Conservation (phyloP, 2,888 invertebrate genomes). For the Drosophila suboccidentalis region DNA sequence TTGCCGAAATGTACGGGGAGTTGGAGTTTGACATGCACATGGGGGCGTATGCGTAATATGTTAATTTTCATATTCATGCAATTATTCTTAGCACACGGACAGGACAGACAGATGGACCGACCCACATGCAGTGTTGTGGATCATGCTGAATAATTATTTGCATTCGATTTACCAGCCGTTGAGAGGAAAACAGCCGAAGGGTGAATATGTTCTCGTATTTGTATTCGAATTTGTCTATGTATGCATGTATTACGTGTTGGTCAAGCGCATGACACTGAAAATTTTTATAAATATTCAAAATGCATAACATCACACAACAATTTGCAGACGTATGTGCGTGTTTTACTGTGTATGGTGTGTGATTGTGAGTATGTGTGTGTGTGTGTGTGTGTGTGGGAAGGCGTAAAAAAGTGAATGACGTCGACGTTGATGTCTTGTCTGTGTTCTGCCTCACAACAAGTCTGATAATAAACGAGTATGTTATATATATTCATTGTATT, state of each 20-base stretch:
- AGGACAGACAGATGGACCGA: not conserved
- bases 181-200: slow-evolving; percentile 4
- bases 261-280: slow-evolving; percentile 19
- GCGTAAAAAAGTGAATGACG: slow-evolving; percentile 37
- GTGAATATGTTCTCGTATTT: not conserved
- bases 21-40: not conserved
- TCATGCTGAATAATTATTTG: slow-evolving; percentile 71
- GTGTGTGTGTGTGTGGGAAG: slow-evolving; percentile 5
- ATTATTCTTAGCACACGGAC: slow-evolving; percentile 27
- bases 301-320: slow-evolving; percentile 36
- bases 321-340: slow-evolving; percentile 17
- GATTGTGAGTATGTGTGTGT: not conserved
- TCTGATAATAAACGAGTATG: slow-evolving; percentile 26
- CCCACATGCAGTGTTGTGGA: slow-evolving; percentile 1
- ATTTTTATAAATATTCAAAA: slow-evolving; percentile 72
- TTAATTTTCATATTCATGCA: slow-evolving; percentile 59
- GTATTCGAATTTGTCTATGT: not conserved
- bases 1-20: not conserved
- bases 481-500: slow-evolving; percentile 42
- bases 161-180: slow-evolving; percentile 49
- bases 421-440: slow-evolving; percentile 60
- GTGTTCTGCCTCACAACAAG: slow-evolving; percentile 32
- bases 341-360: not conserved
- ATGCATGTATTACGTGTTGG: slow-evolving; percentile 20
- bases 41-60: slow-evolving; percentile 54